Base-by-base conservation (phyloP, 2,888 invertebrate genomes). In the Agapostemon virescens region DNA sequence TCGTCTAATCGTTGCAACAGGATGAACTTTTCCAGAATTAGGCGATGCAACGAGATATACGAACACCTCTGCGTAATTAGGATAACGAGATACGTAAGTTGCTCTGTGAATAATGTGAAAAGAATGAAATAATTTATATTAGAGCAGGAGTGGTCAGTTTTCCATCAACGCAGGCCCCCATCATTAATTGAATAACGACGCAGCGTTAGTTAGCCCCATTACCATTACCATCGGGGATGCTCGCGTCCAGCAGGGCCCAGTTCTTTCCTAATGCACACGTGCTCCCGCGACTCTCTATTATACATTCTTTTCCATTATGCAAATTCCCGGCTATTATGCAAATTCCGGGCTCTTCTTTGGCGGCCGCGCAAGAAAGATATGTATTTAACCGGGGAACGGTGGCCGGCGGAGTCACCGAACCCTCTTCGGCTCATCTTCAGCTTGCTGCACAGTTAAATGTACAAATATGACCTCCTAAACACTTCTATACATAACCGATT, bases 281-380 rank as follows among this genome's bases (percentile, higher is more conserved):
- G 85, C 74, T 77, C 78, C 45, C 77, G 77, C 79, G 67, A 74
- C 85, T 79, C 77, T 58, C 77, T 76, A 80, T 85, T 84, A 83
- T 83, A 77, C 87, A 81, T 85, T 85, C 86, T 86, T 87, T 85
- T 81, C 81, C 83, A 86, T 86, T 86, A 86, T 86, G 86, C 87
- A 86, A 87, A 86, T 86, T 80, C 79, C 67, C 69, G 70, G 78
- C 83, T 83, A 84, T 86, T 86, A 86, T 86, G 86, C 80, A 86
- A 84, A 86, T 86, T 67, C 61, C 30, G 40, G 23, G 63, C 58
- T 75, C 78, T 81, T 68, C 85, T 83, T 83, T 76, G 78, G 77
- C 55, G 52, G 69, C 30, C 73, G 70, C 17, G 74, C 64, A 73
- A 81, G 77, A 82, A 79, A 80, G 84, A 85, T 85, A 85, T 81